Base-by-base conservation (phyloP, 2,113 vertebrate species). In the Lichenostomus cassidix region DNA sequence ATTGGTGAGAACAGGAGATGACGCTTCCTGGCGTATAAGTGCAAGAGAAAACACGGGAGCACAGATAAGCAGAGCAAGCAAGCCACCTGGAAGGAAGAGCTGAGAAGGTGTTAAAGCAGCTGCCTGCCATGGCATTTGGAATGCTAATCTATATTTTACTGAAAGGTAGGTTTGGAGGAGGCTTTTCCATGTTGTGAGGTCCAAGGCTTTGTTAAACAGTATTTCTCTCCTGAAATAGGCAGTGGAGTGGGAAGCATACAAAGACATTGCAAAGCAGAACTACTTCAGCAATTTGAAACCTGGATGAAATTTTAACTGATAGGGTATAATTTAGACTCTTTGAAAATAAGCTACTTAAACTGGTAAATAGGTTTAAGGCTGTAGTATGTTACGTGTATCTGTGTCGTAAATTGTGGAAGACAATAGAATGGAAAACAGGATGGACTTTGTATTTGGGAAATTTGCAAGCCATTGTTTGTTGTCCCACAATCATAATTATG, bases 1-100 rank as follows among this genome's bases (percentile, higher is more conserved):
- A 98, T 98, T 98, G 97, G 97, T 84, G 97, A 97, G 97, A 98
- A 74, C 86, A 85, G 90, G 89, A 96, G 97, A 73, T 98, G 98
- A 98, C 98, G 98, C 97, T 97, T 95, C 95, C 13, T 90, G 96
- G 97, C 83, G 35, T 98, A 97, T 98, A 98, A 98, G 96, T 95
- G 95, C 92, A 53, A 94, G 95, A 96, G 95, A 97, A 97, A 97
- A 83, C 96, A 95, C 91, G 0, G 69, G 73, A 91, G 91, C 94
- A 24, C 77, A 95, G 96, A 93, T 97, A 93, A 97, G 97, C 96
- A 65, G 94, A 96, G 89, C 95, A 12, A 87, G 94, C 44, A 5
- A 53, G 91, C 96, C 77, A 77, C 33, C 94, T 62, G 70, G 88
- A 52, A 87, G 87, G 97, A 87, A 82, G 96, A 91, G 67, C 21